Conservation (phyloP, 2,888 invertebrate genomes). For the Ormyrus rosae region DNA sequence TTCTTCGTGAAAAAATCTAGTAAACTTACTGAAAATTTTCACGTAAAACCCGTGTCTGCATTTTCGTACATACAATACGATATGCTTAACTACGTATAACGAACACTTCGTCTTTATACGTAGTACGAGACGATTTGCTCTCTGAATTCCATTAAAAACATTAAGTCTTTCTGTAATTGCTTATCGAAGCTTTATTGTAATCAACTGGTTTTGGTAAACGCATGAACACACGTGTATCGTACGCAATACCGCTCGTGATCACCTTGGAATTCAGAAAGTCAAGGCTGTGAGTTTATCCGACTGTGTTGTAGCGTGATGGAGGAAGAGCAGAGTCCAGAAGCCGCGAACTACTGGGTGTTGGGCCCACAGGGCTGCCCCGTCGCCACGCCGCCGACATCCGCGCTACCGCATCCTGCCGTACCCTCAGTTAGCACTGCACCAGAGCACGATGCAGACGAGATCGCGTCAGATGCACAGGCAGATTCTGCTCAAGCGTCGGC, state of each 20-base stretch:
- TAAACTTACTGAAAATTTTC: neutral
- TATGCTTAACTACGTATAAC: neutral
- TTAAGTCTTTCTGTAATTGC: neutral
- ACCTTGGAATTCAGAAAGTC: slow-evolving; percentile 39
- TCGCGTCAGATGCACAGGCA: slow-evolving; percentile 31
- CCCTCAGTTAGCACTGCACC: slow-evolving; percentile 62
- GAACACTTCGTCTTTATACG: slow-evolving; percentile 4
- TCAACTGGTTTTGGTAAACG: neutral
- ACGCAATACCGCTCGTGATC: neutral
- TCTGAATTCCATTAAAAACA: slow-evolving; percentile 35
- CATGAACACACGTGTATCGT: too few relatives aligned
- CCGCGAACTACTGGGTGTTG: slow-evolving; percentile 72
- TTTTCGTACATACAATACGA: slow-evolving; percentile 20
- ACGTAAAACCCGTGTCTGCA: slow-evolving; percentile 28
- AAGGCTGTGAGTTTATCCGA: slow-evolving; percentile 48
- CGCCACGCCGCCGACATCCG: slow-evolving; percentile 58
- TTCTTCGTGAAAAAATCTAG: neutral
- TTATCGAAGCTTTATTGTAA: neutral
- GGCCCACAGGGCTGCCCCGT: slow-evolving; percentile 70
- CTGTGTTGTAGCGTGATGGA: slow-evolving; percentile 71
- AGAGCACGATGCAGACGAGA: slow-evolving; percentile 47
- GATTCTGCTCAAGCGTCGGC: slow-evolving; percentile 45
- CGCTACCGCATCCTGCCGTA: slow-evolving; percentile 68
- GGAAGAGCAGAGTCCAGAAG: slow-evolving; percentile 67
- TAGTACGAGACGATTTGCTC: slow-evolving; percentile 38